Evolutionary conservation across 2,113 vertebrate species (phyloP), one percentile per base, ranked within the genome.

Genomic region (Gadus chalcogrammus): DNA sequence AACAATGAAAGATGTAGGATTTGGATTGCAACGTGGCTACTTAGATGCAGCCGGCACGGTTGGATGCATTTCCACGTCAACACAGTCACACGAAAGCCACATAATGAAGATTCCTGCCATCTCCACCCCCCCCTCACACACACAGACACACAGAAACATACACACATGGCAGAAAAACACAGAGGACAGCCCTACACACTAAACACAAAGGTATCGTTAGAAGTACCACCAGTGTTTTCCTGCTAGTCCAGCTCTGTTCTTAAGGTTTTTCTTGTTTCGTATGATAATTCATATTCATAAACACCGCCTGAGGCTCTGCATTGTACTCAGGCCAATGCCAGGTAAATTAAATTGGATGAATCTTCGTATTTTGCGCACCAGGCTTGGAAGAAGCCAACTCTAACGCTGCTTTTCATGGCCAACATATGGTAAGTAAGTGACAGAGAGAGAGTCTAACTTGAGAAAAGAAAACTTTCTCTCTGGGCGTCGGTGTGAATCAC

Each of bases 271-370:
- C 77, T 64, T 9, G 79, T 48, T 22, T 42, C 79, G 75, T 64
- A 27, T 15, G 38, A 73, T 69, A 75, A 80, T 81, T 77, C 22
- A 78, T 66, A 85, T 83, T 75, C 68, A 72, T 64, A 73, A 83
- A 82, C 67, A 78, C 74, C 59, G 83, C 78, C 77, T 58, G 76
- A 75, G 79, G 78, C 66, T 31, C 62, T 82, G 75, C 53, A 62
- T 55, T 71, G 60, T 59, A 73, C 72, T 82, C 80, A 35, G 75
- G 16, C 75, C 77, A 80, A 71, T 64, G 48, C 56, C 3, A 22
- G 67, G 61, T 74, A 63, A 78, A 83, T 81, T 71, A 63, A 80
- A 77, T 73, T 17, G 70, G 80, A 82, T 69, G 22, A 79, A 68
- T 80, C 73, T 73, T 79, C 66, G 2, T 27, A 76, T 48, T 16